Evolutionary conservation across 1,140 invertebrate species (phyloP), one percentile per base, ranked within the genome.

Genomic region (Solen grandis): DNA sequence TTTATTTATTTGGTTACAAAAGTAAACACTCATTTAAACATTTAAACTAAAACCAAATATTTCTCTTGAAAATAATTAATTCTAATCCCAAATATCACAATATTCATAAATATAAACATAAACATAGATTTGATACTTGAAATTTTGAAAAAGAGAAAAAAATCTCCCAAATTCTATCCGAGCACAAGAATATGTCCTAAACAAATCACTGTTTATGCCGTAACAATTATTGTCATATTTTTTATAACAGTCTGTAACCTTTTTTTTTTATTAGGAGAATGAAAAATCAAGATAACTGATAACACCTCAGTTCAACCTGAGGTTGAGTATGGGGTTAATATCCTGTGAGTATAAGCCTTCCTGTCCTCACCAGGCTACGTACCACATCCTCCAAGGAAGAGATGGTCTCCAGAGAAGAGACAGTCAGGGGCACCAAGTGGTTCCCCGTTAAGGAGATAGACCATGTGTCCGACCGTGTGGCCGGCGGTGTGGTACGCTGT

Each of bases 361-460:
- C 8, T 46, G 41, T 46, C 8, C 19, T 46, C 41, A 10, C 8
- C 8, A 74, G 63, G 55, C 33, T 25, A 84, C 82, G 66, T 52
- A 84, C 88, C 88, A 84, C 84, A 86, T 25, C 85, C 87, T 14
- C 79, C 83, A 31, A 89, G 63, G 68, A 89, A 88, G 0, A 89
- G 79, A 38, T 84, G 86, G 60, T 89, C 88, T 1, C 88, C 88
- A 19, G 87, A 85, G 77, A 89, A 89, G 14, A 89, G 60, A 29
- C 65, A 81, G 50, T 84, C 81, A 10, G 88, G 78, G 4, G 66
- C 74, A 16, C 77, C 78, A 54, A 86, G 85, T 13, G 54, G 78
- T 1, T 46, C 19, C 1, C 88, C 88, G 60, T 85, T 81, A 16
- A 89, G 70, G 13, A 85, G 50, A 65, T 84, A 89, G 4, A 84